Evolutionary conservation across 2,888 invertebrate species (phyloP).

Genomic region (Spodoptera picta): DNA sequence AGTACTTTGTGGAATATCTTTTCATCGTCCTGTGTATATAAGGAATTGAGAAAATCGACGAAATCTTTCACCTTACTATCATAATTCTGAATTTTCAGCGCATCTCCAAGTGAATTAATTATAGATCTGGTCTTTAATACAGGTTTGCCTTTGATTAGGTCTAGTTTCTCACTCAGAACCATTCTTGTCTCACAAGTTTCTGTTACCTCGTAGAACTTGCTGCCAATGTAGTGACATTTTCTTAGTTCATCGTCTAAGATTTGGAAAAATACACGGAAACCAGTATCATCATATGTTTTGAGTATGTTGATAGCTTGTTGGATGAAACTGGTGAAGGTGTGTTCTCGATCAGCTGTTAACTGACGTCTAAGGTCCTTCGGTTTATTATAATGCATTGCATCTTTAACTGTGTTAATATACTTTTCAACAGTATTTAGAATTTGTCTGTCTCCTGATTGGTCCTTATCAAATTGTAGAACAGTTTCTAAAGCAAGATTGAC

Average conservation of each 20-base stretch:
- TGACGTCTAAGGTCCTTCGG: constrained; percentile 13
- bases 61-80: constrained; percentile 42
- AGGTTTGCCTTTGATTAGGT: constrained; percentile 49
- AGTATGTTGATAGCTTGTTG: constrained; percentile 53
- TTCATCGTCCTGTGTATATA: constrained; percentile 58
- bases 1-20: constrained; percentile 57
- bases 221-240: constrained; percentile 65
- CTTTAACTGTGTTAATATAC: constrained; percentile 16
- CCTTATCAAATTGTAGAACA: constrained; percentile 9
- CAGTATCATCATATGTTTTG: constrained; percentile 60
- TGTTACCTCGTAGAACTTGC: constrained; percentile 62
- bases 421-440: constrained; percentile 16
- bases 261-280: constrained; percentile 59
- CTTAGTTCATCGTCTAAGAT: constrained; percentile 63
- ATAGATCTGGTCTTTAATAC: constrained; percentile 46
- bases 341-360: background rate
- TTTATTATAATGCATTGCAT: constrained; percentile 13
- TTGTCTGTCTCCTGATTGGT: constrained; percentile 12
- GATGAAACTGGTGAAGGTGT: constrained; percentile 67
- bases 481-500: constrained; percentile 15
- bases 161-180: no score
- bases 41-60: constrained; percentile 63
- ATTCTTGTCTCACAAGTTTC: constrained; percentile 16
- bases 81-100: constrained; percentile 43
- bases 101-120: constrained; percentile 43